A percentile compares a stretch with the other conserved stretches of the same genome.
Conservation (phyloP, 1,140 invertebrate species). For the Drosophila burlai region DNA sequence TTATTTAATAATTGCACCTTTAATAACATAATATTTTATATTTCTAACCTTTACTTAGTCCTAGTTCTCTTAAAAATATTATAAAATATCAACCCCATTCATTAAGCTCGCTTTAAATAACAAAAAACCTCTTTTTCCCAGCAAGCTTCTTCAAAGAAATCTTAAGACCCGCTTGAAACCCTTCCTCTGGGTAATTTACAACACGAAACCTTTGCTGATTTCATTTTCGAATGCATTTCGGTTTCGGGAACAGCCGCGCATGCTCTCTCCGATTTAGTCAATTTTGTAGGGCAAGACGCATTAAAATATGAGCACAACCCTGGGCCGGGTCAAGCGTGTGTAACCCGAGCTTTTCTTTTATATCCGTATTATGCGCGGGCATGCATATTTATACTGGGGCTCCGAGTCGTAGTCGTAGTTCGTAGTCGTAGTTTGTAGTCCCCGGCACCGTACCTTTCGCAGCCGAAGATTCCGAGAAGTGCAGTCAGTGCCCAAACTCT, state of each 20-base stretch:
- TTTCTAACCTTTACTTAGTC: not conserved
- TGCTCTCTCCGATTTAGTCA: conserved; percentile 9
- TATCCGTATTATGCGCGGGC: conserved; percentile 77
- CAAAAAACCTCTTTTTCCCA: not conserved
- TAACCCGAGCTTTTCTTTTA: conserved; percentile 77
- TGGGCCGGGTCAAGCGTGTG: conserved; percentile 68
- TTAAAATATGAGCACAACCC: conserved; percentile 69
- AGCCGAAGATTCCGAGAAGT: conserved; percentile 75
- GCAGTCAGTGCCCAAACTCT: conserved; percentile 54
- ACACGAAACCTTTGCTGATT: conserved; percentile 23
- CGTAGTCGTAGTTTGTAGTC: conserved; percentile 12
- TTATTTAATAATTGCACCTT: not conserved
- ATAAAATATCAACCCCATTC: not conserved
- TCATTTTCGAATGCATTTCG: conserved; percentile 18
- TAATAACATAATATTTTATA: not conserved
- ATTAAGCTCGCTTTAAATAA: not conserved
- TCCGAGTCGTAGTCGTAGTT: conserved; percentile 21
- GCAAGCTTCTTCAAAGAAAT: not conserved
- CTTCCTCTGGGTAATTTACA: not conserved
- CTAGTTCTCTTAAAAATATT: too few relatives aligned
- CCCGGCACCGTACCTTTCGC: conserved; percentile 26
- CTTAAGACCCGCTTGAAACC: not conserved
- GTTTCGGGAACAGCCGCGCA: conserved; percentile 29
- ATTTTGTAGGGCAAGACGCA: conserved; percentile 56
- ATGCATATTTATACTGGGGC: conserved; percentile 74